Conservation (phyloP, 1,140 invertebrate species). For the Pseudomyrmex sp. region DNA sequence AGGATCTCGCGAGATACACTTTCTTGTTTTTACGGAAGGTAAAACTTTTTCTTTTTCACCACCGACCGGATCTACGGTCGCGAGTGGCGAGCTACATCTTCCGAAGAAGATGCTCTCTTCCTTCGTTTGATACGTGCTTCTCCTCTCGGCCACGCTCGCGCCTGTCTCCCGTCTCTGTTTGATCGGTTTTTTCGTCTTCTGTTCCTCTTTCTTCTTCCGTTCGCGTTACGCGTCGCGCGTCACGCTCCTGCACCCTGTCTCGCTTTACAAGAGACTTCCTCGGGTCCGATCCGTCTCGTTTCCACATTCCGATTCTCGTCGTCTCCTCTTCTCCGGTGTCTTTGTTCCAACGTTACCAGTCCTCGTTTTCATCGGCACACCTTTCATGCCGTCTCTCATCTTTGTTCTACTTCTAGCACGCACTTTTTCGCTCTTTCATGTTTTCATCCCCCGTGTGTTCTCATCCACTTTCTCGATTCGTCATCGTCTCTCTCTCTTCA, state of each 20-base stretch:
- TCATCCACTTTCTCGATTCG: constrained; percentile 5
- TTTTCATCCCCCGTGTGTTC: constrained; percentile 1
- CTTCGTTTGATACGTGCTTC: constrained; percentile 19
- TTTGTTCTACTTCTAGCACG: constrained; percentile 25
- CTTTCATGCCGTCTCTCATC: neutral
- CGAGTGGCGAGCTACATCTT: constrained; percentile 13
- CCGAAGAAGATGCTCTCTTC: constrained; percentile 4
- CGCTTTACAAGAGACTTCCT: neutral
- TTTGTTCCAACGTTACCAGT: neutral
- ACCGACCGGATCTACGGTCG: neutral
- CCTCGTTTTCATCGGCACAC: neutral
- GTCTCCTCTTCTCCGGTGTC: neutral
- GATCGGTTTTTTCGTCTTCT: constrained; percentile 24
- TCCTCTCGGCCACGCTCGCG: constrained; percentile 1
- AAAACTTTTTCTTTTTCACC: neutral
- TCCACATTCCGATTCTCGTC: neutral
- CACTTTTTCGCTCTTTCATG: constrained; percentile 27
- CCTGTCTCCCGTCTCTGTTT: constrained; percentile 26
- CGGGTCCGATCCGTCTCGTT: neutral
- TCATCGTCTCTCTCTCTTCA: constrained; percentile 18
- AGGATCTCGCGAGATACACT: neutral
- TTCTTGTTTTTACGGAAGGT: neutral
- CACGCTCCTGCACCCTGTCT: constrained; percentile 2
- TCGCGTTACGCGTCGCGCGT: neutral
- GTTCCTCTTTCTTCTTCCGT: neutral